Evolutionary conservation across 2,888 invertebrate species (phyloP).

Genomic region (Tetranychus piercei): DNA sequence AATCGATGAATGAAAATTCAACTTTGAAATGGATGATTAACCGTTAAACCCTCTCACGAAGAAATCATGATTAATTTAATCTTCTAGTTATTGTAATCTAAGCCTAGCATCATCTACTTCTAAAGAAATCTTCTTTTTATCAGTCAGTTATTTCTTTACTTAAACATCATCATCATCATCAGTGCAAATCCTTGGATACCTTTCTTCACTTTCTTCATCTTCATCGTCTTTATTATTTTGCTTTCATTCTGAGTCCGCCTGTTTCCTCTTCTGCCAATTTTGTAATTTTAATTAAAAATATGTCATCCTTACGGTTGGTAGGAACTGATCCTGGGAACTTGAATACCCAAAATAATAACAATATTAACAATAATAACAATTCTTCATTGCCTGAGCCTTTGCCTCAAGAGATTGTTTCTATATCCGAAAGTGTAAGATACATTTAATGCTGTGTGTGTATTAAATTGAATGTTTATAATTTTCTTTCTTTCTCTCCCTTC

Average conservation of each 20-base stretch:
- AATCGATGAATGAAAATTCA: not conserved
- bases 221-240: not conserved
- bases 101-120: not conserved
- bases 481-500: not conserved
- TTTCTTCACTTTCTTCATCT: not conserved
- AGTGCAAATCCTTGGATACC: not conserved
- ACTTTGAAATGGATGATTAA: not conserved
- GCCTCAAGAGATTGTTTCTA: not conserved
- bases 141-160: not conserved
- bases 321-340: not conserved
- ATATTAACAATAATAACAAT: not conserved
- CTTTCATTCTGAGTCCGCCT: not conserved
- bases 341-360: not conserved
- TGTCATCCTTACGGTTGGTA: not conserved
- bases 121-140: not conserved
- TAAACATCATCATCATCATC: not conserved
- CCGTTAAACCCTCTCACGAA: not conserved
- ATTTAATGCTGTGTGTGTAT: not conserved
- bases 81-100: not conserved
- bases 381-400: not conserved
- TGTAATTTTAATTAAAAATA: not conserved
- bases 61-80: not conserved
- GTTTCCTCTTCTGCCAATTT: not conserved
- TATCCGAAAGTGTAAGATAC: slow-evolving; percentile 1
- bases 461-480: not conserved